Evolutionary conservation across 2,888 invertebrate species (phyloP).

Genomic region (Mimachlamys varia): DNA sequence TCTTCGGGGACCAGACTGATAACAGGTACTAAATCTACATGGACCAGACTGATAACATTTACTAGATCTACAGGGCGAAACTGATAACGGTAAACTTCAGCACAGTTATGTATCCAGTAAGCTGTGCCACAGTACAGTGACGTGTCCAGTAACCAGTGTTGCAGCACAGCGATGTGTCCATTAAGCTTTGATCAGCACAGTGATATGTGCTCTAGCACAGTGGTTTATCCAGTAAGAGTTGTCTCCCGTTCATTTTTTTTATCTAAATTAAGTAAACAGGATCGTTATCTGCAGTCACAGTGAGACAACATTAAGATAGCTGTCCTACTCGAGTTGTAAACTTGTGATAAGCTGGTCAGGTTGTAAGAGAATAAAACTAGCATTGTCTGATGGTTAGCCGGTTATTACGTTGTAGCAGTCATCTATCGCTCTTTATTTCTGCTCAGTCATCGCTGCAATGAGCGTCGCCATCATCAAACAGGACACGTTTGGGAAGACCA

Average conservation of each 20-base stretch:
- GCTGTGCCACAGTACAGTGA: too few species aligned
- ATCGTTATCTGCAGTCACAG: not conserved
- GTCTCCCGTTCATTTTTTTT: not conserved
- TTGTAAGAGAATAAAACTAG: not conserved
- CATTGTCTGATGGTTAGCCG: not conserved
- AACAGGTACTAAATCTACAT: too few species aligned
- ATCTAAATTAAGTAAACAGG: not conserved
- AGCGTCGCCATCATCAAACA: constrained; percentile 50
- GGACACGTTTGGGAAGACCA: constrained; percentile 64
- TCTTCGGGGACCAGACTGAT: too few species aligned
- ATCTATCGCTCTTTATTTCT: not conserved
- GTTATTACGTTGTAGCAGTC: not conserved
- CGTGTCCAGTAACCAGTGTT: too few species aligned
- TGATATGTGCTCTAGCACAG: not conserved
- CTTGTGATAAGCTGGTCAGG: not conserved
- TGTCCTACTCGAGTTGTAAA: not conserved
- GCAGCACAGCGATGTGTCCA: too few species aligned
- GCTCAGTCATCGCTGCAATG: constrained; percentile 18
- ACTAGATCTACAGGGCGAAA: too few species aligned
- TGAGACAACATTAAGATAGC: not conserved
- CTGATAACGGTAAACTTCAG: too few species aligned
- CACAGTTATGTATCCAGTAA: too few species aligned
- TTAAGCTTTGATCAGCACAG: too few species aligned
- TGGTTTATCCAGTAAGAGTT: not conserved
- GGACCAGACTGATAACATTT: too few species aligned